These are phyloP conservation scores for Labeo rohita DNA, from an alignment of 2,113 vertebrate species.

Conservation along the genomic window DNA sequence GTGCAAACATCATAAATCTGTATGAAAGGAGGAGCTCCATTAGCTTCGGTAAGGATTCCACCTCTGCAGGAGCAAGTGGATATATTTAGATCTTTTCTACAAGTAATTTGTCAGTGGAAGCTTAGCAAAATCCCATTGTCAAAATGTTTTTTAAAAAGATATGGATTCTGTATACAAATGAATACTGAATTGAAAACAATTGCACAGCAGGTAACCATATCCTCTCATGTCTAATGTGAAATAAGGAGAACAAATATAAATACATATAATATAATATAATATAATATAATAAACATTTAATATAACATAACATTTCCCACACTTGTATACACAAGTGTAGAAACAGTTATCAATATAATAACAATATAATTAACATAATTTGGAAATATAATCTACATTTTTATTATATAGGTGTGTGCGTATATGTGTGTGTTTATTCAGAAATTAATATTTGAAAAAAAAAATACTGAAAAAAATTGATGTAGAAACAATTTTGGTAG, in stretches of 20 bases:
- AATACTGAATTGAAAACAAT: background rate
- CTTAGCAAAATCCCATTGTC: background rate
- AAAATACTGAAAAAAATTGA: no score
- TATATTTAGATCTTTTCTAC: slow-evolving; percentile 27
- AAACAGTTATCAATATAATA: no score
- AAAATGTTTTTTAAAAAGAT: background rate
- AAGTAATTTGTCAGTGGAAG: background rate
- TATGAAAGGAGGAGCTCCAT: slow-evolving; percentile 55
- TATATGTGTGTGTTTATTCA: no score
- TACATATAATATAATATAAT: background rate
- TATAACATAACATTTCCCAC: no score
- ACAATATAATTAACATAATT: no score
- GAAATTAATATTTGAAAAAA: no score
- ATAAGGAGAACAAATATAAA: background rate
- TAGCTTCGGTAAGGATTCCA: background rate
- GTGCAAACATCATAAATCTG: slow-evolving; percentile 83
- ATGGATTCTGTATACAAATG: background rate
- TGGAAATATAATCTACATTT: no score
- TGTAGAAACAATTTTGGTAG: no score
- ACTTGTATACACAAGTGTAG: no score
- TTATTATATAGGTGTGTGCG: no score
- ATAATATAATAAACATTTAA: no score
- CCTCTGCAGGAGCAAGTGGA: slow-evolving; percentile 11
- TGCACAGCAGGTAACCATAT: background rate
- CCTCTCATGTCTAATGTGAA: background rate